A percentile compares a stretch with the other conserved stretches of the same genome.
Conservation (phyloP, 2,797 vertebrate genomes). For the Rhinogobio ventralis region DNA sequence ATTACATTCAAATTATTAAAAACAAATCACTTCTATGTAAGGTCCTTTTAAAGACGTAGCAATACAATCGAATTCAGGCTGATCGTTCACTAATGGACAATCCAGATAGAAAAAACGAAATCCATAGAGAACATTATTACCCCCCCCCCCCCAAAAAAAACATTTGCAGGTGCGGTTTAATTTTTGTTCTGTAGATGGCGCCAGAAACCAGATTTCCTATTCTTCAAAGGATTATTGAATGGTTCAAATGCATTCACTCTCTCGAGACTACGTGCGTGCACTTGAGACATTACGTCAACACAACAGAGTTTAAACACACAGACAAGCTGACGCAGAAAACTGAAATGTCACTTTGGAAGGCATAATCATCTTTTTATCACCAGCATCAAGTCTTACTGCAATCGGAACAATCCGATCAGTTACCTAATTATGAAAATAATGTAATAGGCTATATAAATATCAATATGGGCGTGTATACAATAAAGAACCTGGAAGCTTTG, state of each 20-base stretch:
- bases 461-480: neutral
- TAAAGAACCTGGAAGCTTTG: neutral
- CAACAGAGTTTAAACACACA: neutral
- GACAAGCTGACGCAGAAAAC: neutral
- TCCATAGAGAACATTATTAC: neutral
- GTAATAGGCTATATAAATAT: neutral
- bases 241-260: neutral
- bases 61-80: neutral
- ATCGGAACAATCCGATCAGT: neutral
- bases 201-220: constrained; percentile 23
- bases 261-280: neutral
- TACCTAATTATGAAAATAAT: constrained; percentile 4
- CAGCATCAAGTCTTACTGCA: neutral
- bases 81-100: neutral
- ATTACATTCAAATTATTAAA: neutral
- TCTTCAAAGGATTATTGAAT: neutral
- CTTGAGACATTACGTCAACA: constrained; percentile 12
- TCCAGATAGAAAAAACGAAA: neutral
- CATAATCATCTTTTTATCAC: neutral
- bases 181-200: constrained; percentile 43
- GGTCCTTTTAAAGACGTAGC: neutral
- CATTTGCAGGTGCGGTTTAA: neutral
- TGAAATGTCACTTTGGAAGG: neutral
- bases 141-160: no score
- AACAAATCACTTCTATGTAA: neutral